Percentiles rank a stretch among this genome's conserved stretches.
Conservation (phyloP, 2,113 vertebrate species). For the Pogonocichla stellata region DNA sequence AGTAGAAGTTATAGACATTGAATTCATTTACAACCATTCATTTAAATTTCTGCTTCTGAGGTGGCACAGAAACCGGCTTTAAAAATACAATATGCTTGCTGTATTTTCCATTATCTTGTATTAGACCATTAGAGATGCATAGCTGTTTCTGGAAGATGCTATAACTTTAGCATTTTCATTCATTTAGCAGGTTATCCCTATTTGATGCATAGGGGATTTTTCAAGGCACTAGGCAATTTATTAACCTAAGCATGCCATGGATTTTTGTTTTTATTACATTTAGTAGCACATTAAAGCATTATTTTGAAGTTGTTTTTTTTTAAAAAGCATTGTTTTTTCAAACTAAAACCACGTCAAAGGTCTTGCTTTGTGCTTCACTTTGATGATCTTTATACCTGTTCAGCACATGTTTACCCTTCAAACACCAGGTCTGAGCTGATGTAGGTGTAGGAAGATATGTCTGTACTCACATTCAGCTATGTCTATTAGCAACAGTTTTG, state of each 20-base stretch:
- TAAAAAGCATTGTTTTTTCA: neutral
- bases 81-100: neutral
- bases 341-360: neutral
- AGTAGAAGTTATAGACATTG: neutral
- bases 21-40: neutral
- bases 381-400: neutral
- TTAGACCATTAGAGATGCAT: neutral
- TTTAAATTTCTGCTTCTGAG: constrained; percentile 11
- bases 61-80: neutral
- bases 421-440: neutral
- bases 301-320: neutral
- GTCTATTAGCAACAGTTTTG: constrained; percentile 33
- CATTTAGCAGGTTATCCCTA: neutral
- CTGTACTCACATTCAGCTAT: neutral
- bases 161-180: constrained; percentile 17
- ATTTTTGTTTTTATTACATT: neutral
- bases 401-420: constrained; percentile 17
- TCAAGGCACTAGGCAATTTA: neutral
- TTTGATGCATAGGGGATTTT: constrained; percentile 20
- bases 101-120: constrained; percentile 19
- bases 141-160: neutral
- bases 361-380: neutral
- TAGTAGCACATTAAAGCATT: neutral
- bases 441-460: neutral
- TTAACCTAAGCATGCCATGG: neutral